A percentile compares a stretch with the other conserved stretches of the same genome.
Conservation (phyloP, 1,140 invertebrate genomes). For the Heliconius nattereri region DNA sequence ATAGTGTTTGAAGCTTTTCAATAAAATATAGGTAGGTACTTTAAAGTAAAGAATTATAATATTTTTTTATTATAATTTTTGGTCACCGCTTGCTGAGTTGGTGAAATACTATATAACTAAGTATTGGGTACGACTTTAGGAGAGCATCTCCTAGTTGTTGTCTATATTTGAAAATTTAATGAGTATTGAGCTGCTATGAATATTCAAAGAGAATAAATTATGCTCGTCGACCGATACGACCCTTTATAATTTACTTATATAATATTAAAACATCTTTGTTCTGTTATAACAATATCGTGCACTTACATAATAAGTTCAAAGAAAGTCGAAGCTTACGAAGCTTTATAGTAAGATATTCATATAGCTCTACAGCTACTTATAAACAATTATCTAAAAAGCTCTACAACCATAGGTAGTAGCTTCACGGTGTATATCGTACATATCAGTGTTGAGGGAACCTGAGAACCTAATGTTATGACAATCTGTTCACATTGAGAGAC, state of each 20-base stretch:
- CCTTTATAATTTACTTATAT: conserved; percentile 1
- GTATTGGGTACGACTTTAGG: conserved; percentile 57
- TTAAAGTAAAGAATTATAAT: too few relatives aligned
- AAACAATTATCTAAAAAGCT: not conserved
- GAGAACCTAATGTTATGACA: not conserved
- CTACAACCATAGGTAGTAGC: too few relatives aligned
- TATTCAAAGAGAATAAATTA: conserved; percentile 65
- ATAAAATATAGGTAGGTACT: too few relatives aligned
- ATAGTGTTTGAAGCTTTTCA: too few relatives aligned
- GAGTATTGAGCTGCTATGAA: conserved; percentile 74
- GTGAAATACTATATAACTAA: conserved; percentile 19
- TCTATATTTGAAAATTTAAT: conserved; percentile 73
- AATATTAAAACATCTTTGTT: conserved; percentile 5
- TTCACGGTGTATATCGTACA: not conserved
- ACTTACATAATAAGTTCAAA: conserved; percentile 10
- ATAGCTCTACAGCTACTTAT: not conserved
- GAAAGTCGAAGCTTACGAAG: not conserved
- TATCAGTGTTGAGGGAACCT: too few relatives aligned
- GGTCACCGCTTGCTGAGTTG: conserved; percentile 45
- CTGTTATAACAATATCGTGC: not conserved
- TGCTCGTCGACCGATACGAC: conserved; percentile 18
- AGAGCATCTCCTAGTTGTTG: conserved; percentile 67
- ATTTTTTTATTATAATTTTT: conserved; percentile 12
- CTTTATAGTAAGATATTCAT: not conserved
- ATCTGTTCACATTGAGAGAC: not conserved